phyloP scores from a whole-genome alignment of 2,797 vertebrate genomes.

The Onychomys leucogaster region DNA sequence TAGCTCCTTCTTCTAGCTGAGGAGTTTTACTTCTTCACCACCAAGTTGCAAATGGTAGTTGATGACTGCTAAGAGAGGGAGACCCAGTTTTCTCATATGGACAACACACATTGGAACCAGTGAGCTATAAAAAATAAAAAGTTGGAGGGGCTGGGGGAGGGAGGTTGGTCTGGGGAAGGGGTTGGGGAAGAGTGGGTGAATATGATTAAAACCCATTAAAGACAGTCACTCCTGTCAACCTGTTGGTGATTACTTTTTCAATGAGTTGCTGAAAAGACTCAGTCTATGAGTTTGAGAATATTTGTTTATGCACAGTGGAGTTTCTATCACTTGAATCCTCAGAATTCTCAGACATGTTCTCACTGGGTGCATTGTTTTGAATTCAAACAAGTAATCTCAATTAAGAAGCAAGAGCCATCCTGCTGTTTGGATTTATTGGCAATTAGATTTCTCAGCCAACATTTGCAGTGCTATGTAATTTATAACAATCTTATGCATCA shows the following conservation, averaged over 20 bases:
- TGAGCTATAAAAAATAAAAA: neutral
- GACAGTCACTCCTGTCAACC: neutral
- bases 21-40: neutral
- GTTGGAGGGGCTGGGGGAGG: too few relatives aligned
- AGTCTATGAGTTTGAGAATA: neutral
- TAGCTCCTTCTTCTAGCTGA: neutral
- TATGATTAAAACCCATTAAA: too few relatives aligned
- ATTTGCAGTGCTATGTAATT: constrained; percentile 6
- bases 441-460: constrained; percentile 37
- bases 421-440: constrained; percentile 24
- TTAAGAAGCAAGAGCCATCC: neutral
- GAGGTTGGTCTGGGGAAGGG: too few relatives aligned
- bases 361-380: neutral
- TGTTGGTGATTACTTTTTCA: neutral
- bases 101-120: neutral
- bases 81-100: neutral
- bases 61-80: neutral
- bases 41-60: neutral
- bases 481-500: neutral
- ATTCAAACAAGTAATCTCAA: constrained; percentile 5
- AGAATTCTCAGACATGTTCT: neutral
- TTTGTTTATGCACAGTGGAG: neutral
- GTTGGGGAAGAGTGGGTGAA: neutral
- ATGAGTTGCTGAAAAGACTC: neutral
- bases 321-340: neutral